Percentiles rank a stretch among this genome's conserved stretches.
Conservation (phyloP, 2,888 invertebrate genomes). For the Teleogryllus oceanicus region DNA sequence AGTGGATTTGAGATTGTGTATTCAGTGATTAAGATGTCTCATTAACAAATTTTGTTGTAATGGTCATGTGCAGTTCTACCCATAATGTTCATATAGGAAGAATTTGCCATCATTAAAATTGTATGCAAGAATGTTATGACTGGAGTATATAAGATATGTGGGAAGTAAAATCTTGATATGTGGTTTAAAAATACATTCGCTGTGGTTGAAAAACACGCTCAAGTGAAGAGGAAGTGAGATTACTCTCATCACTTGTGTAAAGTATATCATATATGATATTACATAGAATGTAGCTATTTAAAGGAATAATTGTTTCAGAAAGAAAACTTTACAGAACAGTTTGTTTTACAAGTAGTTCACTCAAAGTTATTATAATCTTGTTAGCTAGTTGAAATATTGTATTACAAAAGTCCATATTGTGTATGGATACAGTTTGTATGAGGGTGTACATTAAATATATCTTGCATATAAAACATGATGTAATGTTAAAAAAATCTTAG, state of each 20-base stretch:
- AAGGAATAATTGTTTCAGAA: conserved; percentile 18
- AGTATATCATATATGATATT: conserved; percentile 18
- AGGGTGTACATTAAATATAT: neutral
- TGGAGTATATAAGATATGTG: too few species aligned
- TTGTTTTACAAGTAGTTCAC: conserved; percentile 32
- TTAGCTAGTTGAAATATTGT: conserved; percentile 25
- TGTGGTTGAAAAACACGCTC: neutral
- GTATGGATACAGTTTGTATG: conserved; percentile 32
- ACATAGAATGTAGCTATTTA: conserved; percentile 5
- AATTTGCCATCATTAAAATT: too few species aligned
- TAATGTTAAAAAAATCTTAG: conserved; percentile 4
- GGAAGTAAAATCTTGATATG: neutral
- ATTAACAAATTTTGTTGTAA: too few species aligned
- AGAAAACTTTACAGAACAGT: conserved; percentile 23
- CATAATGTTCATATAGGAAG: too few species aligned
- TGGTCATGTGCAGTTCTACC: too few species aligned
- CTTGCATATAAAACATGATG: neutral
- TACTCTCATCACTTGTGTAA: neutral
- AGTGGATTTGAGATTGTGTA: too few species aligned
- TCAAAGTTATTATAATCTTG: conserved; percentile 28
- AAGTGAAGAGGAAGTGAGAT: neutral
- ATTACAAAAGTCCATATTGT: conserved; percentile 30
- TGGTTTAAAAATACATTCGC: neutral
- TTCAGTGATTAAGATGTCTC: too few species aligned
- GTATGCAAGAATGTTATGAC: too few species aligned